phyloP scores from a whole-genome alignment of 2,113 vertebrate genomes.

The Thinocorus orbignyianus region DNA sequence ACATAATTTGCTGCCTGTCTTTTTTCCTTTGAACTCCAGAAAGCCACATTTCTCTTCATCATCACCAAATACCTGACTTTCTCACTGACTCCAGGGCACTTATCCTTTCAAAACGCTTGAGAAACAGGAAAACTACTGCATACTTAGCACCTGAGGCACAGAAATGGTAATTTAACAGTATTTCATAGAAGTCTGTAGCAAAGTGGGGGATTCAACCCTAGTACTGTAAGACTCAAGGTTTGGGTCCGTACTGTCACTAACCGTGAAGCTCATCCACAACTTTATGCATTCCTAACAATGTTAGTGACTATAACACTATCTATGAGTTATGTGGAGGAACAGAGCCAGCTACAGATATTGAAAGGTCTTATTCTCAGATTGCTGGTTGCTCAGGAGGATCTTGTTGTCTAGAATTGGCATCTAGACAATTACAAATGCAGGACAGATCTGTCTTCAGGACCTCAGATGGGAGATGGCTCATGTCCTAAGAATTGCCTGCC shows the following conservation, averaged over 20 bases:
- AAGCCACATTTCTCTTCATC: neutral
- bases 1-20: neutral
- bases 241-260: neutral
- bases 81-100: neutral
- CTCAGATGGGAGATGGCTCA: neutral
- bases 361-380: fast-evolving
- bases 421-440: neutral
- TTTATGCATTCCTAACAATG: neutral
- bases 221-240: neutral
- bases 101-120: neutral
- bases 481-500: neutral
- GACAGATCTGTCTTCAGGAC: neutral
- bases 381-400: neutral
- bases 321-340: neutral
- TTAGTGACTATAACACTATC: neutral
- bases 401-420: neutral
- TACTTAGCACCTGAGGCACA: neutral
- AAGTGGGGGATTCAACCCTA: neutral
- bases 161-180: neutral
- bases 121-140: neutral
- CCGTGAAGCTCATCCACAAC: neutral
- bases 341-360: neutral
- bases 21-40: neutral
- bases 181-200: neutral
- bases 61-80: neutral